Evolutionary conservation across 2,797 vertebrate genomes (phyloP).

Genomic region (Taeniopygia guttata): DNA sequence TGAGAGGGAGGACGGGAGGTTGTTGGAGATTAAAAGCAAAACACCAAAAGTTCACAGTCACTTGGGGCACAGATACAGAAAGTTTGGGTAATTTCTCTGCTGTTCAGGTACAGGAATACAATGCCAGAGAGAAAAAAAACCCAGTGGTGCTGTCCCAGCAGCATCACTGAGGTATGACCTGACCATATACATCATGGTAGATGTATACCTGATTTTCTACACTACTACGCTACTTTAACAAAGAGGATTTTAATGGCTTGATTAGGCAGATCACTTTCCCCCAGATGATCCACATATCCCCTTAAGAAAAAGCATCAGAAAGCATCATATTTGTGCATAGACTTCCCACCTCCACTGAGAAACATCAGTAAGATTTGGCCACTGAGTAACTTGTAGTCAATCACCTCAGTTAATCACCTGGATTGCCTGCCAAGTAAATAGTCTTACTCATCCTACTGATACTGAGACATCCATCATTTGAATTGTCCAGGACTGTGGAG

Average conservation of each 20-base stretch:
- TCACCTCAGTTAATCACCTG: not conserved
- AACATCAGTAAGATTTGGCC: not conserved
- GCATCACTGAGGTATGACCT: not conserved
- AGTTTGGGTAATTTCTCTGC: not conserved
- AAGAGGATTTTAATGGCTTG: not conserved
- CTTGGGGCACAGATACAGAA: not conserved
- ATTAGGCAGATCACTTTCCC: not conserved
- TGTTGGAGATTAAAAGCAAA: not conserved
- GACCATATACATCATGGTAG: not conserved
- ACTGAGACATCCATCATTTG: not conserved
- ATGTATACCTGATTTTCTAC: not conserved
- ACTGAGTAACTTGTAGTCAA: not conserved
- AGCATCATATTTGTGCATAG: not conserved
- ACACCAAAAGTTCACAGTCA: not conserved
- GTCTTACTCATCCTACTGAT: not conserved
- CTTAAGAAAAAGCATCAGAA: not conserved
- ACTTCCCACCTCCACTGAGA: not conserved
- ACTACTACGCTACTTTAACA: not conserved
- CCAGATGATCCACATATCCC: not conserved
- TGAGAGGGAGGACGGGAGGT: not conserved
- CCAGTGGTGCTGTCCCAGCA: accelerated
- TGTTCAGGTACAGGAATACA: not conserved
- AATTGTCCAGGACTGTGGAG: not conserved
- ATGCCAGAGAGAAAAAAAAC: not conserved
- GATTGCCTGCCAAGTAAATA: not conserved